These are phyloP conservation scores for Condylostylus longicornis DNA, from an alignment of 1,140 invertebrate species.

Conservation along the genomic window DNA sequence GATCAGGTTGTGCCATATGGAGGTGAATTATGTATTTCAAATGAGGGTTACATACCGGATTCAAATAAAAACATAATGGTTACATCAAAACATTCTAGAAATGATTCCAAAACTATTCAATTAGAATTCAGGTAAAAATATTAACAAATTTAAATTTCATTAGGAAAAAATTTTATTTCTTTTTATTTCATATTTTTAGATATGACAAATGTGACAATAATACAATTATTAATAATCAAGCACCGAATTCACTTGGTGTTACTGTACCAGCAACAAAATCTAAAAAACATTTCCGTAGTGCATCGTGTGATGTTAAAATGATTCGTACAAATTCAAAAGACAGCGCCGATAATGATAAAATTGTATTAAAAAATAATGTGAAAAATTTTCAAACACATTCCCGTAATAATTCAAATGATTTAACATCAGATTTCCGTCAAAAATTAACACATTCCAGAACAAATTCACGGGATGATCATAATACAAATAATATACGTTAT, in stretches of 20 bases:
- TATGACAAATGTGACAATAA: conserved; percentile 27
- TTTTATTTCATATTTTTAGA: conserved; percentile 7
- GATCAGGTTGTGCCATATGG: conserved; percentile 15
- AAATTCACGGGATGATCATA: conserved; percentile 21
- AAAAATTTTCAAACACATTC: conserved; percentile 30
- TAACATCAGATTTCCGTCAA: conserved; percentile 23
- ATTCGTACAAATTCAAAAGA: conserved; percentile 17
- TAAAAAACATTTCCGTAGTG: conserved; percentile 30
- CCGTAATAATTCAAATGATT: conserved; percentile 31
- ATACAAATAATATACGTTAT: conserved; percentile 18
- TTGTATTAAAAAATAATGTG: conserved; percentile 26
- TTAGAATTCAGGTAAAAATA: conserved; percentile 34
- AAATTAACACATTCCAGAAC: conserved; percentile 21
- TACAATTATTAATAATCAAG: too few relatives aligned
- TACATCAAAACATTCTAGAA: conserved; percentile 39
- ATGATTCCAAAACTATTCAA: conserved; percentile 43
- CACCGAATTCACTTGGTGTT: conserved; percentile 11
- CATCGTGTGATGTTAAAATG: conserved; percentile 31
- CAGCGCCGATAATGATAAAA: conserved; percentile 10
- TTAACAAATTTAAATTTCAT: background rate
- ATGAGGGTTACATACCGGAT: background rate
- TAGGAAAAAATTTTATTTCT: background rate
- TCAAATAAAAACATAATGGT: conserved; percentile 32
- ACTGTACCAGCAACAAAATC: conserved; percentile 25
- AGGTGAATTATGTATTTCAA: conserved; percentile 7